A percentile compares a stretch with the other conserved stretches of the same genome.
These are phyloP conservation scores for Penaeus indicus DNA, from an alignment of 1,140 invertebrate species.

Conservation along the genomic window DNA sequence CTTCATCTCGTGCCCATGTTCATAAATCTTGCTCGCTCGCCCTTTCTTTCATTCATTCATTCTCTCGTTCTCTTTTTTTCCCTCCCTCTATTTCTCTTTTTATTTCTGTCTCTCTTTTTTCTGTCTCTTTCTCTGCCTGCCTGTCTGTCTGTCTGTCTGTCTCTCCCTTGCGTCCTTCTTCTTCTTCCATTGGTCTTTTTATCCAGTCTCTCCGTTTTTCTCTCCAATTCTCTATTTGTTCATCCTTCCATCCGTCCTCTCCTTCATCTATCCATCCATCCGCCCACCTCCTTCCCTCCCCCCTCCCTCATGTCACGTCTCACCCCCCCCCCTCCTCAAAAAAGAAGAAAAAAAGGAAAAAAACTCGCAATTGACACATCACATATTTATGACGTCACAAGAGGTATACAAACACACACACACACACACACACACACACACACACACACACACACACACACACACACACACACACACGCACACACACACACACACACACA, in stretches of 20 bases:
- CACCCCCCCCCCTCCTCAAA: not conserved
- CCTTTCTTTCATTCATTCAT: no score
- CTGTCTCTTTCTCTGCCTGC: constrained; percentile 11
- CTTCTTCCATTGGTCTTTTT: not conserved
- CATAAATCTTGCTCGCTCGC: no score
- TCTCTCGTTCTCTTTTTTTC: not conserved
- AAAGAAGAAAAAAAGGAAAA: no score
- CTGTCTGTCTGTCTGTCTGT: constrained; percentile 26
- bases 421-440: no score
- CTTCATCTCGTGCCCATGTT: no score
- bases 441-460: no score
- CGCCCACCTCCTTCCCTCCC: not conserved
- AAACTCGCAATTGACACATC: no score
- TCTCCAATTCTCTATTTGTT: not conserved
- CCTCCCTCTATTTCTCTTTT: not conserved
- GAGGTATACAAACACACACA: no score
- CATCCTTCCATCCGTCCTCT: not conserved
- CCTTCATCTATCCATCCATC: not conserved
- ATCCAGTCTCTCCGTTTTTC: not conserved
- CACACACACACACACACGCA: no score
- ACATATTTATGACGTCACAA: no score
- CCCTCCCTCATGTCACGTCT: not conserved
- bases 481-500: no score
- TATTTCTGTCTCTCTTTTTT: not conserved
- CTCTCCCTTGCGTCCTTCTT: not conserved